Evolutionary conservation across 2,113 vertebrate species (phyloP).

Genomic region (Mobula birostris): DNA sequence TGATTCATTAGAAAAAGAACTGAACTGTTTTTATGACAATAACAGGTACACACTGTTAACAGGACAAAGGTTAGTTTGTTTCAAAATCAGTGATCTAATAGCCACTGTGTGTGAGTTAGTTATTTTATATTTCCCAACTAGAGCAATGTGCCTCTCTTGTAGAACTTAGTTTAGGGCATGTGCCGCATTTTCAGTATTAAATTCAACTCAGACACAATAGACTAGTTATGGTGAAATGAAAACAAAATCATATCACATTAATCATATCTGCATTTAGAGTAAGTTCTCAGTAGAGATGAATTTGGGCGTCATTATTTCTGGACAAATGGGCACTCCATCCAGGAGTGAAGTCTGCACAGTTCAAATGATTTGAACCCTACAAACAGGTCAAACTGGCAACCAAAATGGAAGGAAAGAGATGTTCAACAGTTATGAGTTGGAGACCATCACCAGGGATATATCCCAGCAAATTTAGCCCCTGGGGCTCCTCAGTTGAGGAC

Average conservation of each 20-base stretch:
- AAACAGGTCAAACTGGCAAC: not conserved
- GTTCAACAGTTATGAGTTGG: not conserved
- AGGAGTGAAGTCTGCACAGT: not conserved
- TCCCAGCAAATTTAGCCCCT: not conserved
- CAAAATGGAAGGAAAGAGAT: no score
- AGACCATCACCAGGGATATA: not conserved
- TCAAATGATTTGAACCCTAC: not conserved
- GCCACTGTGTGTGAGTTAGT: not conserved
- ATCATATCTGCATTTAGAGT: not conserved
- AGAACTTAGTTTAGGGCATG: not conserved
- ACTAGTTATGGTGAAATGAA: not conserved
- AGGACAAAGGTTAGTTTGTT: conserved; percentile 2
- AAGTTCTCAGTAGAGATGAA: not conserved
- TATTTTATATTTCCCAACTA: not conserved
- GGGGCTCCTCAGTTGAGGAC: not conserved
- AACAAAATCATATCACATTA: not conserved
- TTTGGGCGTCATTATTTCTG: not conserved
- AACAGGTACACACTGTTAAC: not conserved
- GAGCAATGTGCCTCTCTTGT: not conserved
- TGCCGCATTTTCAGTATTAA: conserved; percentile 6
- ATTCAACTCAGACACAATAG: not conserved
- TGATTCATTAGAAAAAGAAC: not conserved
- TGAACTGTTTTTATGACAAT: not conserved
- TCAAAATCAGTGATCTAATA: not conserved
- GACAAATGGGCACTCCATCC: no score